These are phyloP conservation scores for Sarcophilus harrisii DNA, from an alignment of 2,797 vertebrate genomes.

Conservation along the genomic window DNA sequence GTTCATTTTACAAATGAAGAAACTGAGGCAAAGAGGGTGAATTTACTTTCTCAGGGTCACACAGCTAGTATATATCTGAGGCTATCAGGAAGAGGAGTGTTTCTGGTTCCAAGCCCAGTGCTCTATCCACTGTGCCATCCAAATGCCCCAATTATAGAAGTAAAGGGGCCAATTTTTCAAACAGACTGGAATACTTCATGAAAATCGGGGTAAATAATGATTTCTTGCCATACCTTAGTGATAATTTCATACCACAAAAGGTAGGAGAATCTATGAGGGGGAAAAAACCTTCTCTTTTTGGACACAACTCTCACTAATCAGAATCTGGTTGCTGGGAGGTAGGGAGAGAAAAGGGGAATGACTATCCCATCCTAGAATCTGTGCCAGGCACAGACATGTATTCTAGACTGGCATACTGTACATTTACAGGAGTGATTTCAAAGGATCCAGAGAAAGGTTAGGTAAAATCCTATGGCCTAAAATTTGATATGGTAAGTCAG, in stretches of 20 bases:
- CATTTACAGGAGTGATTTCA: not conserved
- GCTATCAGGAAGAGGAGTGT: too few species aligned
- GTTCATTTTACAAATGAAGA: not conserved
- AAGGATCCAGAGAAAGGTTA: not conserved
- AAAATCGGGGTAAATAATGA: not conserved
- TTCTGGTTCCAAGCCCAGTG: too few species aligned
- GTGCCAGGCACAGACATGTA: not conserved
- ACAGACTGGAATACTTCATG: not conserved
- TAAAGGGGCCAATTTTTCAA: not conserved
- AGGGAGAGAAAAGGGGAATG: not conserved
- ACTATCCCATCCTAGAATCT: not conserved
- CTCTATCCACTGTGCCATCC: too few species aligned
- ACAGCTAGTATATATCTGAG: too few species aligned
- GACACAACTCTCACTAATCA: not conserved
- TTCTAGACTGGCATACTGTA: not conserved
- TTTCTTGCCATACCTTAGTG: not conserved
- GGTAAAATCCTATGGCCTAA: not conserved
- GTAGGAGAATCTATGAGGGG: not conserved
- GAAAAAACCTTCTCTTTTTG: not conserved
- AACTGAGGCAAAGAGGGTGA: not conserved
- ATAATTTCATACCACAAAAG: not conserved
- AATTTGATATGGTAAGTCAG: not conserved
- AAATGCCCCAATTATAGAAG: too few species aligned
- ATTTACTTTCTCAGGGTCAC: too few species aligned
- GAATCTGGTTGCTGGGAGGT: not conserved